phyloP scores from a whole-genome alignment of 2,113 vertebrate genomes.

The Festucalex cinctus region DNA sequence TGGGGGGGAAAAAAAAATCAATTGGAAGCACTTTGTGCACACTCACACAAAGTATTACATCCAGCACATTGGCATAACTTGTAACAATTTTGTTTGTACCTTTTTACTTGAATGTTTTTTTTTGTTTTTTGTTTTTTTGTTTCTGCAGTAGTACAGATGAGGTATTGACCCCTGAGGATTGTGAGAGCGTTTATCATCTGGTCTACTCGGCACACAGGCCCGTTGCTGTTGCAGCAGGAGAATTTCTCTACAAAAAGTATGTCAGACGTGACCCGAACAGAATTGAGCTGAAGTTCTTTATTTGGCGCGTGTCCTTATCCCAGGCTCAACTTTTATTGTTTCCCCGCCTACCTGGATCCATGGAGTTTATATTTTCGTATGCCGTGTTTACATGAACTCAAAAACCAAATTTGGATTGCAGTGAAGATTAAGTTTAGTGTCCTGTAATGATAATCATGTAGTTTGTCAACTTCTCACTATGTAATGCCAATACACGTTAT shows the following conservation, averaged over 20 bases:
- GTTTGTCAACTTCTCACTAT: neutral
- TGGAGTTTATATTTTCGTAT: neutral
- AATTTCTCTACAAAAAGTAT: constrained; percentile 99
- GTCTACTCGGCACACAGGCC: constrained; percentile 98
- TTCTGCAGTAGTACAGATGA: constrained; percentile 92
- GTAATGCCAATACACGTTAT: neutral
- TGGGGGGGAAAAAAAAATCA: neutral
- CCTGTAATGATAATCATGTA: neutral
- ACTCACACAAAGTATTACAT: neutral
- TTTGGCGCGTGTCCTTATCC: neutral
- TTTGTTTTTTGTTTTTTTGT: constrained; percentile 35
- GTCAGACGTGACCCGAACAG: constrained; percentile 30
- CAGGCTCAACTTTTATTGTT: neutral
- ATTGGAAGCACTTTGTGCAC: neutral
- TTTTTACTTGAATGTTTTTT: neutral
- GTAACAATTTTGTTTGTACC: neutral
- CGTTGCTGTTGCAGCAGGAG: constrained; percentile 94
- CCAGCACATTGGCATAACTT: neutral
- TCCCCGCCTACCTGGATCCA: neutral
- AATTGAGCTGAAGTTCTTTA: neutral
- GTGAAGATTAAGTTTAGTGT: neutral
- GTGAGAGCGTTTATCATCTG: constrained; percentile 98
- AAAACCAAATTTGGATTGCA: neutral
- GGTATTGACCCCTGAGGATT: constrained; percentile 96
- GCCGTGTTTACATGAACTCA: neutral